A percentile compares a stretch with the other conserved stretches of the same genome.
These are phyloP conservation scores for Elephantulus edwardii DNA, from an alignment of 2,113 vertebrate species.

Conservation along the genomic window DNA sequence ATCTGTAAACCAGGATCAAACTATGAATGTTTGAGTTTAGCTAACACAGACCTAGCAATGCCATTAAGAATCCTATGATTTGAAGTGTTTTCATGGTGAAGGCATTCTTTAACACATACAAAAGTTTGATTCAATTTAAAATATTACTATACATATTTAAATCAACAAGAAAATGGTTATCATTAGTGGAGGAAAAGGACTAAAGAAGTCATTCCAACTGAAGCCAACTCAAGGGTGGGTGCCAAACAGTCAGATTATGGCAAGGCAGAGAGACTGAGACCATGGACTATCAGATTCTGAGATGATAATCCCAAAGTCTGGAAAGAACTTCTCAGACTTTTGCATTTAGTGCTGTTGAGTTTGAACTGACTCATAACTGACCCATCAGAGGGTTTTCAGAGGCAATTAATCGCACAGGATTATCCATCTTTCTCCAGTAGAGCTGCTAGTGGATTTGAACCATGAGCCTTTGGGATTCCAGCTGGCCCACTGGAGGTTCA, in stretches of 20 bases:
- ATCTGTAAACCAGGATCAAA: background rate
- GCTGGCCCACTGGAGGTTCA: no score
- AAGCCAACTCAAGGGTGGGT: background rate
- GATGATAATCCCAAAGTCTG: background rate
- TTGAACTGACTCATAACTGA: no score
- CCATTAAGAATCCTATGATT: background rate
- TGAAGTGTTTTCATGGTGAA: constrained; percentile 14
- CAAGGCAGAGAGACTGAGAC: background rate
- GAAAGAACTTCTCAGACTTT: constrained; percentile 9
- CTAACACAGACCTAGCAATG: background rate
- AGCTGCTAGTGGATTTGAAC: no score
- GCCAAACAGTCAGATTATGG: background rate
- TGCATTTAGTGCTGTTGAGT: no score
- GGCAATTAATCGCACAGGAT: no score
- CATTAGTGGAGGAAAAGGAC: no score
- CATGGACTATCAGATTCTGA: background rate
- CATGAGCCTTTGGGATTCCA: no score
- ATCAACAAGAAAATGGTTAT: background rate
- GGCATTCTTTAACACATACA: background rate
- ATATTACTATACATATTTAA: constrained; percentile 3
- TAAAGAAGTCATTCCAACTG: background rate
- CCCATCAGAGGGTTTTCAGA: no score
- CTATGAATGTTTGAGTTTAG: background rate
- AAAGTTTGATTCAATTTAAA: background rate
- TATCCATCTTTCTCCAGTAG: no score